Conservation (phyloP, 2,797 vertebrate species). For the Okamejei kenojei region DNA sequence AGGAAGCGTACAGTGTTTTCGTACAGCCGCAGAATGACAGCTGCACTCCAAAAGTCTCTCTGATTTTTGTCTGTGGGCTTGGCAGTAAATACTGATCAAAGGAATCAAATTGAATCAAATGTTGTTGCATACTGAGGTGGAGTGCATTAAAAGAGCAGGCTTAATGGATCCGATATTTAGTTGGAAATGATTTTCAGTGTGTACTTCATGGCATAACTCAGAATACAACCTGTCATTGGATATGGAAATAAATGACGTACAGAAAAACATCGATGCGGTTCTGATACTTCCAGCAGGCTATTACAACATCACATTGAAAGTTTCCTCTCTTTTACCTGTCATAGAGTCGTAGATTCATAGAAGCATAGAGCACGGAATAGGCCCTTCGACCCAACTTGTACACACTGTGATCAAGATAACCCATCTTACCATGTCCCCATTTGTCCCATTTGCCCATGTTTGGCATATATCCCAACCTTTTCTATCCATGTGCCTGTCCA, state of each 20-base stretch:
- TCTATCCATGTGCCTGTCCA: too few relatives aligned
- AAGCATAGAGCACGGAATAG: too few relatives aligned
- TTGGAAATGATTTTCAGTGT: background rate
- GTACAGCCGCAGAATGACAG: background rate
- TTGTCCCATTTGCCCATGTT: too few relatives aligned
- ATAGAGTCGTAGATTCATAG: too few relatives aligned
- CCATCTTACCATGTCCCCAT: too few relatives aligned
- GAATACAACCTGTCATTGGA: background rate
- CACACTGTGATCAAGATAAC: too few relatives aligned
- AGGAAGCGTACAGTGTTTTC: background rate
- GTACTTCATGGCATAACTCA: too few relatives aligned
- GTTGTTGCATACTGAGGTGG: background rate
- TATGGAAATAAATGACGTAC: background rate
- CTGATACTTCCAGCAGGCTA: too few relatives aligned
- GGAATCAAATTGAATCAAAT: background rate
- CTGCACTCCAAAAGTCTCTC: background rate
- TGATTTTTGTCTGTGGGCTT: background rate
- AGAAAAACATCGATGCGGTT: background rate
- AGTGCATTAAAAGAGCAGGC: background rate
- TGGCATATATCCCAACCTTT: too few relatives aligned
- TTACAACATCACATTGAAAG: too few relatives aligned
- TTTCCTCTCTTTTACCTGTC: too few relatives aligned
- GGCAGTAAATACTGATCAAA: constrained; percentile 1
- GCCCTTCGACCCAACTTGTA: too few relatives aligned
- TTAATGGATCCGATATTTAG: background rate